Percentiles rank a stretch among this genome's conserved stretches.
Conservation (phyloP, 1,140 invertebrate species). For the Phymorhynchus buccinoides region DNA sequence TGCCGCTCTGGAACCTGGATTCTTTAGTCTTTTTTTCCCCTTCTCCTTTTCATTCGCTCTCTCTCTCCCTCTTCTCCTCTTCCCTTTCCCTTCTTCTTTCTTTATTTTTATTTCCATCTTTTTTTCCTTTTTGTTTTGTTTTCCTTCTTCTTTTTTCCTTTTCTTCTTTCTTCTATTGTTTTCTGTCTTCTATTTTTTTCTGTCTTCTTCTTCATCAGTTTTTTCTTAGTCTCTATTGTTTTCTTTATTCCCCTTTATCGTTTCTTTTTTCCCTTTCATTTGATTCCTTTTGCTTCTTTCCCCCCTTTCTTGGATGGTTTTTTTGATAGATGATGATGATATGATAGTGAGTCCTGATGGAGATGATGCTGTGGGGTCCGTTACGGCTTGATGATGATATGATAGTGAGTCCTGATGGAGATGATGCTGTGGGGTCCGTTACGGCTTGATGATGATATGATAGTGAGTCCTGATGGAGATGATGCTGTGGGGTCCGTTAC, state of each 20-base stretch:
- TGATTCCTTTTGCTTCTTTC: background rate
- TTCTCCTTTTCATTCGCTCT: no score
- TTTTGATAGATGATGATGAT: no score
- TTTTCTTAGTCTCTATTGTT: background rate
- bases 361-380: no score
- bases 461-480: no score
- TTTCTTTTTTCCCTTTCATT: background rate
- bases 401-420: no score
- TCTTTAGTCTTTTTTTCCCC: no score
- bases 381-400: no score
- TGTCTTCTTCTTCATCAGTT: background rate
- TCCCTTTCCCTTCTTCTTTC: conserved; percentile 25
- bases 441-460: no score
- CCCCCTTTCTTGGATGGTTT: background rate
- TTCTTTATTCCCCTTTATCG: background rate
- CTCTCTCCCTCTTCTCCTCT: conserved; percentile 20
- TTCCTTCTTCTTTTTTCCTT: background rate
- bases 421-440: no score
- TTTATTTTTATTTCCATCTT: conserved; percentile 6
- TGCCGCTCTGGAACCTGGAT: no score
- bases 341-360: no score
- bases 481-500: no score
- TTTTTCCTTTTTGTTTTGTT: background rate
- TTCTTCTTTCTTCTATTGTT: background rate
- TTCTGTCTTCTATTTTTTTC: background rate